Base-by-base conservation (phyloP, 2,888 invertebrate genomes). In the Napeogenes sylphis region DNA sequence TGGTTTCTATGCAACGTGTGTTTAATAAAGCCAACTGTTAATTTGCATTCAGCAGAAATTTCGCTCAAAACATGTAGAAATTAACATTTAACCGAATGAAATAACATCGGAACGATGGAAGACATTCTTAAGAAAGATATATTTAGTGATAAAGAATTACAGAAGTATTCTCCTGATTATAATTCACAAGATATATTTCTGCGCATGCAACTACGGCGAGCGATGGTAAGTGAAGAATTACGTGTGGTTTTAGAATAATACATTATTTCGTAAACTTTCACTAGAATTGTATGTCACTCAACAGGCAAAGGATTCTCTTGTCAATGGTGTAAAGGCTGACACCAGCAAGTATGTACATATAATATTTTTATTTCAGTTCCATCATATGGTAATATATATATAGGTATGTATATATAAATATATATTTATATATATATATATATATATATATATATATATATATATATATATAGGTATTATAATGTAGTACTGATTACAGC, bases 121-220 rank as follows among this genome's bases (percentile, higher is more conserved):
- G 77, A 84, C 67, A 72, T 86, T 68, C 65, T 84, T 55, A 73
- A 72, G 32, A 85, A 83, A 73, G 77, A 85, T 61, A 83, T 84
- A 67, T 84, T 84, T 66, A 65, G 74, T 35, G 77, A 82, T 35
- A 73, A 67, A 21, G 77, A 81, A 64, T 71, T 85, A 55, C 62
- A 67, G 30, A 81, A 80, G 69, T 74, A 82, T 47, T 78, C 80
- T 32, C 84, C 83, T 10, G 85, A 85, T 72, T 85, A 81, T 69
- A 72, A 65, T 58, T 79, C 85, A 13, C 63, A 71, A 21, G 74
- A 81, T 57, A 65, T 75, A 60, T 66, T 75, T 45, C 68, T 83
- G 56, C 78, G 82, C 14, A 79, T 84, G 81, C 77, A 84, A 67
- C 74, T 80, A 69, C 76, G 84, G 69, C 77, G 83, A 69, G 74